Percentiles rank a stretch among this genome's conserved stretches.
phyloP scores from a whole-genome alignment of 2,113 vertebrate species.

The Phoxinus phoxinus region DNA sequence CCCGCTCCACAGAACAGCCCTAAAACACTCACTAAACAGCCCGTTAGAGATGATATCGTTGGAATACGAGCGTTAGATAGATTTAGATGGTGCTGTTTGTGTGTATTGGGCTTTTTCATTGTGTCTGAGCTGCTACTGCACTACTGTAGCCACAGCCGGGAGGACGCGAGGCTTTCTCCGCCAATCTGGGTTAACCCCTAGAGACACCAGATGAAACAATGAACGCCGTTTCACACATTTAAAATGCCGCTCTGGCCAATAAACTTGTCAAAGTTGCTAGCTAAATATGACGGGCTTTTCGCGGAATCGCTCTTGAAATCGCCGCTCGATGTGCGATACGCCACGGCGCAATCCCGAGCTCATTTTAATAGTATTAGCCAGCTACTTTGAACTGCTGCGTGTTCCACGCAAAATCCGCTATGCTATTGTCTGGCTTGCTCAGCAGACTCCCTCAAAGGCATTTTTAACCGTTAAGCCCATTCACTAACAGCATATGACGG shows the following conservation, averaged over 20 bases:
- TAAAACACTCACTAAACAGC: conserved; percentile 21
- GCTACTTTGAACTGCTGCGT: conserved; percentile 65
- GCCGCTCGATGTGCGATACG: conserved; percentile 9
- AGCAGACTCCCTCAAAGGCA: conserved; percentile 23
- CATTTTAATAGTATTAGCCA: conserved; percentile 60
- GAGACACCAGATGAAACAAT: conserved; percentile 82
- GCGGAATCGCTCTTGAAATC: neutral
- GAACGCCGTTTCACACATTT: conserved; percentile 71
- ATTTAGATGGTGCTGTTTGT: conserved; percentile 12
- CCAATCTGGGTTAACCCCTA: conserved; percentile 73
- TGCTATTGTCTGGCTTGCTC: conserved; percentile 73
- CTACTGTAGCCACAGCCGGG: conserved; percentile 53
- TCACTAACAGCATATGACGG: neutral
- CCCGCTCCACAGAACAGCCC: neutral
- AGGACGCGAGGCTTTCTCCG: conserved; percentile 64
- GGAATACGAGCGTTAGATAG: neutral
- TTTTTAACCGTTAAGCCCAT: conserved; percentile 35
- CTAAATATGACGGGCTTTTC: neutral
- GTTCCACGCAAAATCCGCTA: conserved; percentile 65
- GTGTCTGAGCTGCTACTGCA: conserved; percentile 48
- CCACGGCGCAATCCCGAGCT: conserved; percentile 29
- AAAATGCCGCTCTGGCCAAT: conserved; percentile 15
- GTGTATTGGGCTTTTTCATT: conserved; percentile 26
- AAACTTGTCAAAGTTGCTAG: conserved; percentile 26
- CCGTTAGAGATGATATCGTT: neutral